phyloP scores from a whole-genome alignment of 2,888 invertebrate species.

The Shargacucullia verbasci region DNA sequence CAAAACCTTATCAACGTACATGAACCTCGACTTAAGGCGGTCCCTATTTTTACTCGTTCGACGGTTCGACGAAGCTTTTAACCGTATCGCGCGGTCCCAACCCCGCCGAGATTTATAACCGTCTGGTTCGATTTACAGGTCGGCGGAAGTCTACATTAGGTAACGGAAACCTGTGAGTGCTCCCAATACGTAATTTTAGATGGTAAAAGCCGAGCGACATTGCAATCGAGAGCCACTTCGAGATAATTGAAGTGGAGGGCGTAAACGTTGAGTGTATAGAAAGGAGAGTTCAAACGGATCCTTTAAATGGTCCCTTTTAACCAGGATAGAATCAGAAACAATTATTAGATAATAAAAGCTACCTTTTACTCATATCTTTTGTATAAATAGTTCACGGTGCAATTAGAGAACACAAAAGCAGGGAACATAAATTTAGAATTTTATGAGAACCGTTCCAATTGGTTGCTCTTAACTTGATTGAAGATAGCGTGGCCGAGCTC shows the following conservation, averaged over 20 bases:
- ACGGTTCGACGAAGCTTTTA: constrained; percentile 83
- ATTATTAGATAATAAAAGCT: constrained; percentile 61
- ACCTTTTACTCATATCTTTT: constrained; percentile 65
- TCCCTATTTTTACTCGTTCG: constrained; percentile 81
- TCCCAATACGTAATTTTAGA: constrained; percentile 75
- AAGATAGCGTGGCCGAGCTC: constrained; percentile 69
- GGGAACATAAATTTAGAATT: constrained; percentile 57
- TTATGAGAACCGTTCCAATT: constrained; percentile 64
- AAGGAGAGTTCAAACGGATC: constrained; percentile 62
- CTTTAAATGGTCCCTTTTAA: constrained; percentile 59
- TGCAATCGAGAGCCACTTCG: constrained; percentile 64
- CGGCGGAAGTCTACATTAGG: constrained; percentile 82
- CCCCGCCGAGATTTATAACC: constrained; percentile 81
- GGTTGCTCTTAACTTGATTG: constrained; percentile 69
- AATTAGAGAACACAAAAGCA: constrained; percentile 56
- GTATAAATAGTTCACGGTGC: constrained; percentile 48
- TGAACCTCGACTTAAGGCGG: constrained; percentile 85
- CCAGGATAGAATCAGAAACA: constrained; percentile 57
- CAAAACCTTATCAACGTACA: constrained; percentile 85
- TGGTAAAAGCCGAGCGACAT: constrained; percentile 71
- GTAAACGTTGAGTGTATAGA: constrained; percentile 53
- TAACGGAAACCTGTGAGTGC: constrained; percentile 81
- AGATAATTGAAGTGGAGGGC: constrained; percentile 71
- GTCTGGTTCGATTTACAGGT: constrained; percentile 81
- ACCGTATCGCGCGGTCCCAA: constrained; percentile 79